phyloP scores from a whole-genome alignment of 2,888 invertebrate species.

The Tenodera sinensis region DNA sequence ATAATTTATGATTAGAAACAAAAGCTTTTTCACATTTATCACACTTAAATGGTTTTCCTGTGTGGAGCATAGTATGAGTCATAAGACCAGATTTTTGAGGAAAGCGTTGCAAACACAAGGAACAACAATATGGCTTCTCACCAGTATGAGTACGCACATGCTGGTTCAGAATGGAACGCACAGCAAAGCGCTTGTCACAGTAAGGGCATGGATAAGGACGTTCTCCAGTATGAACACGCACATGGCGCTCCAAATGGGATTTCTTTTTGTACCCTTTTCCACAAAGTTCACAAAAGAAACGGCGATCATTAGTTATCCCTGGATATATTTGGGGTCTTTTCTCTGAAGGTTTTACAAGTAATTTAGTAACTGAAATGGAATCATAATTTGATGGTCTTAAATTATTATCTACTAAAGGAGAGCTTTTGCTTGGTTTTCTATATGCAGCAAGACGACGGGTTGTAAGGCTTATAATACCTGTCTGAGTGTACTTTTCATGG shows the following conservation, averaged over 20 bases:
- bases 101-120: slow-evolving; percentile 28
- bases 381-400: not conserved
- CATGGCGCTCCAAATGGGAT: slow-evolving; percentile 31
- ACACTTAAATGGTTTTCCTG: slow-evolving; percentile 33
- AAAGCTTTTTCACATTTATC: slow-evolving; percentile 31
- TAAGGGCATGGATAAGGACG: slow-evolving; percentile 28
- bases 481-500: not conserved
- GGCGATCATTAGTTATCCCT: slow-evolving; percentile 13
- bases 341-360: not conserved
- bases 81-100: slow-evolving; percentile 31
- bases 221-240: slow-evolving; percentile 30
- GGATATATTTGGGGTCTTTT: not conserved
- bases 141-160: slow-evolving; percentile 32
- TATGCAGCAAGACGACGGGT: not conserved
- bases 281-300: slow-evolving; percentile 30
- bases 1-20: slow-evolving; percentile 31
- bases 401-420: not conserved
- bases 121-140: slow-evolving; percentile 29
- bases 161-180: slow-evolving; percentile 30
- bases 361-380: not conserved
- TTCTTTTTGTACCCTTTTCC: slow-evolving; percentile 31
- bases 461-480: not conserved
- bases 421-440: not conserved
- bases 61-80: slow-evolving; percentile 33
- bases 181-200: slow-evolving; percentile 31